Conservation (phyloP, 2,797 vertebrate species). For the Bovichtus variegatus region DNA sequence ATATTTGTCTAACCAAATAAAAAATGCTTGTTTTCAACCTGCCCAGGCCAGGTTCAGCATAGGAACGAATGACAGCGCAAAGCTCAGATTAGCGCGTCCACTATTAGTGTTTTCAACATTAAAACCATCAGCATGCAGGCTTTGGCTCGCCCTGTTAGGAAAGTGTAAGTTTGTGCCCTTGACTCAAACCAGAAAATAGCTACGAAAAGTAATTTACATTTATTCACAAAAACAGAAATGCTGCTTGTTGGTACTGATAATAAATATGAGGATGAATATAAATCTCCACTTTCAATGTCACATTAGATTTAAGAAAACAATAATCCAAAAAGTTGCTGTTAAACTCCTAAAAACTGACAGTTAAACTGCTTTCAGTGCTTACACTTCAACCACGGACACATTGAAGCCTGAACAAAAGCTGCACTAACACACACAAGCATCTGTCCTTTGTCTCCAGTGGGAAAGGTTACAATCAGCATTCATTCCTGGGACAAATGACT, state of each 20-base stretch:
- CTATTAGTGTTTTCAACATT: slow-evolving; percentile 21
- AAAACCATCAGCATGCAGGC: slow-evolving; percentile 15
- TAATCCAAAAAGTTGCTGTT: neutral
- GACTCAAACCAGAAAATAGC: slow-evolving; percentile 9
- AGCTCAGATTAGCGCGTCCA: neutral
- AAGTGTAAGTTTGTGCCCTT: slow-evolving; percentile 38
- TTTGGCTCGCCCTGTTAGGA: neutral
- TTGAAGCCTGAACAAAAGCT: too few relatives aligned
- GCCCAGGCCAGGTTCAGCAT: slow-evolving; percentile 39
- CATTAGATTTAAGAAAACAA: neutral
- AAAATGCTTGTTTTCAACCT: slow-evolving; percentile 54
- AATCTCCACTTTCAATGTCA: neutral
- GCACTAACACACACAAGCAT: too few relatives aligned
- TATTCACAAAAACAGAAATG: neutral
- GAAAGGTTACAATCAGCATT: too few relatives aligned
- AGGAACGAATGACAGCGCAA: slow-evolving; percentile 36
- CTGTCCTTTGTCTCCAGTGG: too few relatives aligned
- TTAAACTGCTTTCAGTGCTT: neutral
- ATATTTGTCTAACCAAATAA: slow-evolving; percentile 62
- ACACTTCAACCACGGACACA: neutral
- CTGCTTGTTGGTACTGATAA: neutral
- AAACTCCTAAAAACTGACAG: neutral
- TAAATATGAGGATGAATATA: neutral
- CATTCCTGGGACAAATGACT: too few relatives aligned
- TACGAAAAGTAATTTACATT: neutral